Conservation (phyloP, 2,797 vertebrate species). For the Chiroxiphia lanceolata region DNA sequence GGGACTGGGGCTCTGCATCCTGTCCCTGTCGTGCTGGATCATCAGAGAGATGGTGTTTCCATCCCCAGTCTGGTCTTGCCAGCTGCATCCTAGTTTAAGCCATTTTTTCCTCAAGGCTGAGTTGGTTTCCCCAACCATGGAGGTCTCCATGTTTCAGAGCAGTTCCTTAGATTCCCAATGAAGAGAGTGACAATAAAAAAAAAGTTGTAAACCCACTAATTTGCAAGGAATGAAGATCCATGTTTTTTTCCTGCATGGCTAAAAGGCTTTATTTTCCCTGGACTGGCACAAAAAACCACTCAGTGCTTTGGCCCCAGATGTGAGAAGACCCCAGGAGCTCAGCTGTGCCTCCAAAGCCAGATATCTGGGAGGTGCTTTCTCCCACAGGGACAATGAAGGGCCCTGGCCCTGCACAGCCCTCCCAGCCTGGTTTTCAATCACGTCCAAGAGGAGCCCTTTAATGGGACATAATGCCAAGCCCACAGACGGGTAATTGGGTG, state of each 20-base stretch:
- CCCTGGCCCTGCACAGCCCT: accelerated
- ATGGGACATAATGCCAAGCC: background rate
- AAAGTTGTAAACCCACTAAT: accelerated
- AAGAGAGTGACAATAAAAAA: background rate
- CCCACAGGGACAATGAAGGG: accelerated
- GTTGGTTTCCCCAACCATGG: background rate
- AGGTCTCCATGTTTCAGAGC: background rate
- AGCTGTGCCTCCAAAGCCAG: background rate
- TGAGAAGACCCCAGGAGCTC: background rate
- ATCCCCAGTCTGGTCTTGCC: background rate
- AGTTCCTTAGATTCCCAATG: background rate
- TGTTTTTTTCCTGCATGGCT: background rate
- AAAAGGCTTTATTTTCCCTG: background rate
- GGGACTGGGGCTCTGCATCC: accelerated
- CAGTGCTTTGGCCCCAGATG: background rate
- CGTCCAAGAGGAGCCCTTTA: background rate
- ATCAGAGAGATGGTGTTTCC: background rate
- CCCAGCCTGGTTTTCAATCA: background rate
- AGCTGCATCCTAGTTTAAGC: background rate
- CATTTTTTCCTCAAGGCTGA: background rate
- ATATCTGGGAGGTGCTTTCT: background rate
- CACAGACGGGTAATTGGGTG: background rate
- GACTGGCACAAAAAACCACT: background rate
- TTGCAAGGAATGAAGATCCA: background rate
- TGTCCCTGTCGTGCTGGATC: accelerated